Base-by-base conservation (phyloP, 2,797 vertebrate species). In the Sciaenops ocellatus region DNA sequence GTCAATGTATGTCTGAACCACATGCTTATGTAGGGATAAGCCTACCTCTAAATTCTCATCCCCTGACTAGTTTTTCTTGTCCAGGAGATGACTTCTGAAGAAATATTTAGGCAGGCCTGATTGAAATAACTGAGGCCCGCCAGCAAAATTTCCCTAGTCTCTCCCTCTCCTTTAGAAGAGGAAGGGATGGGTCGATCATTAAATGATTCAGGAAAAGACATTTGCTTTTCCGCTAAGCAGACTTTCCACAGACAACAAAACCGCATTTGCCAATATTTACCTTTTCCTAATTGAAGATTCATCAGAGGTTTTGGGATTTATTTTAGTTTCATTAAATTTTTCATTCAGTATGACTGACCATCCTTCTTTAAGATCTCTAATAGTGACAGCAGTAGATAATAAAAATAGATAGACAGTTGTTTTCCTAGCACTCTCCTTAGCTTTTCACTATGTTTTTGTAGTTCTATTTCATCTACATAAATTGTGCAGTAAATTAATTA, bases 141-240 rank as follows among this genome's bases (percentile, higher is more conserved):
- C 77, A 84, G 78, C 73, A 71, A 81, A 85, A 76, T 84, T 76
- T 84, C 79, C 79, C 70, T 24, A 41, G 63, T 85, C 76, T 84
- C 73, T 76, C 85, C 83, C 84, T 87, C 78, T 65, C 71, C 73
- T 76, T 85, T 26, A 72, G 73, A 79, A 85, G 76, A 85, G 80
- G 83, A 91, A 88, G 90, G 86, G 87, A 90, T 90, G 81, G 87
- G 84, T 88, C 72, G 81, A 71, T 89, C 74, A 90, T 84, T 88
- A 86, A 86, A 87, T 77, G 82, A 86, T 84, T 90, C 76, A 88
- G 90, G 88, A 90, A 92, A 87, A 87, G 67, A 47, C 75, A 73
- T 86, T 88, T 65, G 44, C 69, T 83, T 87, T 90, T 90, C 82
- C 84, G 80, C 78, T 50, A 59, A 80, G 76, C 65, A 73, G 57